These are phyloP conservation scores for Steinernema feltiae DNA, from an alignment of 1,140 invertebrate species.

Conservation along the genomic window DNA sequence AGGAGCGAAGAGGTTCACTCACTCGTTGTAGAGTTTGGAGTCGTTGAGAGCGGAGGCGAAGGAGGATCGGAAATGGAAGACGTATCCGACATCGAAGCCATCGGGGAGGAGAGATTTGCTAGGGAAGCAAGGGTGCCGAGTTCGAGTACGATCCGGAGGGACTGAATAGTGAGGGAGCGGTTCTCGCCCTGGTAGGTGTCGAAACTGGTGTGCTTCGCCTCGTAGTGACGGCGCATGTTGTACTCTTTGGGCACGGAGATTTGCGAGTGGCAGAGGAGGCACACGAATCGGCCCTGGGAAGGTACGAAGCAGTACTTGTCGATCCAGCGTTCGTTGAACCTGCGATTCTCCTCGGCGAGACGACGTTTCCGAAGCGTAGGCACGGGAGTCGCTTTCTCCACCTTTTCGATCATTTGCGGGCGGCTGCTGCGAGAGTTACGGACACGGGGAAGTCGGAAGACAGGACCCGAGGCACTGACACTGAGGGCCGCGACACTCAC, in stretches of 20 bases:
- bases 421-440: no score
- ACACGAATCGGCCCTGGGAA: slow-evolving; percentile 6
- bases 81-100: neutral
- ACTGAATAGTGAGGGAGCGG: neutral
- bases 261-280: slow-evolving; percentile 1
- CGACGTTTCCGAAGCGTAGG: neutral
- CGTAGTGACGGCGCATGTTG: slow-evolving; percentile 10
- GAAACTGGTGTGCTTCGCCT: slow-evolving; percentile 8
- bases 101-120: neutral
- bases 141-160: slow-evolving; percentile 1
- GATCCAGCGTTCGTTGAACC: slow-evolving; percentile 8
- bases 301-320: slow-evolving; percentile 12
- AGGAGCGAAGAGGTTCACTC: no score
- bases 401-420: neutral
- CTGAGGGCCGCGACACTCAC: neutral
- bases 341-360: neutral
- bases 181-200: neutral
- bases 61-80: neutral
- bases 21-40: neutral
- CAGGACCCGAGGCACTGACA: neutral
- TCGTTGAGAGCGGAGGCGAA: neutral
- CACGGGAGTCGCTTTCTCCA: neutral
- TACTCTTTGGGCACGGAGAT: slow-evolving; percentile 11
- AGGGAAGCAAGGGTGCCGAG: neutral
- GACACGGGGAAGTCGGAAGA: neutral